phyloP scores from a whole-genome alignment of 2,888 invertebrate species.

The Acanthococcus lagerstroemiae region DNA sequence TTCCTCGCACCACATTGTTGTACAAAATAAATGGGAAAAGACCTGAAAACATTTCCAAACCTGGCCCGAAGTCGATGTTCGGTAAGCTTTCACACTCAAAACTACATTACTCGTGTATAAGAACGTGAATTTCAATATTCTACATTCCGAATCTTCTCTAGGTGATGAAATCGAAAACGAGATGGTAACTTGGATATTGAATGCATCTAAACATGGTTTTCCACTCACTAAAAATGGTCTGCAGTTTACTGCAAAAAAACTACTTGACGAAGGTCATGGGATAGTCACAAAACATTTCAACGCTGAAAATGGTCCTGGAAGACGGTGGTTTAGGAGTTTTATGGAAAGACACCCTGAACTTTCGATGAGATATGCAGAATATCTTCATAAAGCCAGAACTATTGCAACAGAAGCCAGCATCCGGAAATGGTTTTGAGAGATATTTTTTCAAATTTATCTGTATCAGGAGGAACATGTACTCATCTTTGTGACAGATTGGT shows the following conservation, averaged over 20 bases:
- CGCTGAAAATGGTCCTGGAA: constrained; percentile 16
- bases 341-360: constrained; percentile 34
- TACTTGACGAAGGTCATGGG: not conserved
- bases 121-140: no score
- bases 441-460: no score
- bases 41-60: not conserved
- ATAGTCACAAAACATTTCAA: not conserved
- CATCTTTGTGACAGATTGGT: not conserved
- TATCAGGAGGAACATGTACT: no score
- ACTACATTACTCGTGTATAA: no score
- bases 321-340: constrained; percentile 35
- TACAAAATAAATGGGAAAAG: not conserved
- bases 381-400: not conserved
- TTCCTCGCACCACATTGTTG: not conserved
- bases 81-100: not conserved
- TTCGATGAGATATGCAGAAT: not conserved
- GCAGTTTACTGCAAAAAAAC: not conserved
- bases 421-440: constrained; percentile 35
- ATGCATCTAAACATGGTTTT: not conserved
- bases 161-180: not conserved
- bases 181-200: not conserved
- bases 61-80: not conserved
- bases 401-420: constrained; percentile 30
- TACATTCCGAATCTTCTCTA: not conserved
- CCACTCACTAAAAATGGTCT: not conserved